phyloP scores from a whole-genome alignment of 2,888 invertebrate species.

The Drosophila testacea region DNA sequence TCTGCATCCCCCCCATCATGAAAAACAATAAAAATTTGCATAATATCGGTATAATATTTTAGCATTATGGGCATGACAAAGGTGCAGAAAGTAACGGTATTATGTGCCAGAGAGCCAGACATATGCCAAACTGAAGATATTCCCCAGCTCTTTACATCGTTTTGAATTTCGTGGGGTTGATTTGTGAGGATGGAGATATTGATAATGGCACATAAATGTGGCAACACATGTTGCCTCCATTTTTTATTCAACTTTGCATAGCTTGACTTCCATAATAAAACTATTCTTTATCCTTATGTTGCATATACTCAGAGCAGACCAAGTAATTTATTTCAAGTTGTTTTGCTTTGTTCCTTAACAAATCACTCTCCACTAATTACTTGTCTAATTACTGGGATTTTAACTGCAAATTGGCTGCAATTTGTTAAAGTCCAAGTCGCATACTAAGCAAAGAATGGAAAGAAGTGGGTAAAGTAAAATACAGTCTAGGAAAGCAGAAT shows the following conservation, averaged over 20 bases:
- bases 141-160: constrained; percentile 23
- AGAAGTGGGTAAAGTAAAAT: no score
- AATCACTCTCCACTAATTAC: constrained; percentile 76
- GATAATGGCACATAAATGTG: constrained; percentile 64
- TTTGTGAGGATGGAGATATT: not conserved
- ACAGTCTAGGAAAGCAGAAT: no score
- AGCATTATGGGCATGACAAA: constrained; percentile 75
- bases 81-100: constrained; percentile 72
- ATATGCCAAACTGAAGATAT: constrained; percentile 19
- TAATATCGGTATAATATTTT: constrained; percentile 83
- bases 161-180: constrained; percentile 10
- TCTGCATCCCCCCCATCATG: constrained; percentile 34
- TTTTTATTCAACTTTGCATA: constrained; percentile 16
- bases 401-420: constrained; percentile 70
- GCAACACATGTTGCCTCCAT: constrained; percentile 67
- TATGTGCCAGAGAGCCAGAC: constrained; percentile 50
- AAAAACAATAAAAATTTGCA: constrained; percentile 83
- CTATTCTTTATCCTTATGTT: not conserved
- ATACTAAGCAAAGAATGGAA: constrained; percentile 41
- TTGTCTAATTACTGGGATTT: constrained; percentile 79
- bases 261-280: constrained; percentile 9
- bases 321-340: constrained; percentile 47
- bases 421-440: constrained; percentile 70
- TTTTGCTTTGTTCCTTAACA: constrained; percentile 45
- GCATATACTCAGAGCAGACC: not conserved